These are phyloP conservation scores for Sinodicranocentrus sp. DNA, from an alignment of 2,888 invertebrate genomes.

Conservation along the genomic window DNA sequence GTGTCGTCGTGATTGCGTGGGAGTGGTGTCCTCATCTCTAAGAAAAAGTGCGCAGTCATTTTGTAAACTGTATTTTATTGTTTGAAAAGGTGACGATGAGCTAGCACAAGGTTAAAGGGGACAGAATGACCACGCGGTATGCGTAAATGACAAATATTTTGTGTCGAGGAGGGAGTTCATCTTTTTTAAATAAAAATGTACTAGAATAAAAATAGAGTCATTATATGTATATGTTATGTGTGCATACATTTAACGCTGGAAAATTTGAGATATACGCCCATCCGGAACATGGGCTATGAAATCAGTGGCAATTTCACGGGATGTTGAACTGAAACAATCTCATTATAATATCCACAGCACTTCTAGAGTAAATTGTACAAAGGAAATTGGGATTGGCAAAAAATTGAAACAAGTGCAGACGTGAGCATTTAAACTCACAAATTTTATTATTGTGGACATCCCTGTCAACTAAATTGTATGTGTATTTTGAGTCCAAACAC, in stretches of 20 bases:
- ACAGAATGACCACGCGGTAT: constrained; percentile 5
- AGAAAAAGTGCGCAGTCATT: constrained; percentile 19
- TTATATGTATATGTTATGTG: background rate
- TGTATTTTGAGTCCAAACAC: no score
- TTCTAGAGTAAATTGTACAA: background rate
- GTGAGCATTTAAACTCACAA: no score
- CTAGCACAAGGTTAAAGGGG: constrained; percentile 35
- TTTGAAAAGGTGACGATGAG: constrained; percentile 29
- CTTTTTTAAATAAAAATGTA: background rate
- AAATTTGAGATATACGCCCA: constrained; percentile 30
- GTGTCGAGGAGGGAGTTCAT: background rate
- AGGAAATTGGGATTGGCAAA: no score
- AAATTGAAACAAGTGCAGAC: no score
- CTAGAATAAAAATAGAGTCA: background rate
- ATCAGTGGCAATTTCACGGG: constrained; percentile 42
- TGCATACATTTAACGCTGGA: background rate
- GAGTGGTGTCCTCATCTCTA: background rate
- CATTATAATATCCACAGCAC: constrained; percentile 33
- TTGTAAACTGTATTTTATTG: constrained; percentile 15
- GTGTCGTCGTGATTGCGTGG: background rate
- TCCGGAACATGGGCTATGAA: constrained; percentile 46
- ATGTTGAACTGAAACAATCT: constrained; percentile 30
- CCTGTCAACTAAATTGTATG: no score
- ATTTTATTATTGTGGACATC: no score
- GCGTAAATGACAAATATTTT: background rate